Evolutionary conservation across 2,797 vertebrate genomes (phyloP).

Genomic region (Gadopsis marmoratus): DNA sequence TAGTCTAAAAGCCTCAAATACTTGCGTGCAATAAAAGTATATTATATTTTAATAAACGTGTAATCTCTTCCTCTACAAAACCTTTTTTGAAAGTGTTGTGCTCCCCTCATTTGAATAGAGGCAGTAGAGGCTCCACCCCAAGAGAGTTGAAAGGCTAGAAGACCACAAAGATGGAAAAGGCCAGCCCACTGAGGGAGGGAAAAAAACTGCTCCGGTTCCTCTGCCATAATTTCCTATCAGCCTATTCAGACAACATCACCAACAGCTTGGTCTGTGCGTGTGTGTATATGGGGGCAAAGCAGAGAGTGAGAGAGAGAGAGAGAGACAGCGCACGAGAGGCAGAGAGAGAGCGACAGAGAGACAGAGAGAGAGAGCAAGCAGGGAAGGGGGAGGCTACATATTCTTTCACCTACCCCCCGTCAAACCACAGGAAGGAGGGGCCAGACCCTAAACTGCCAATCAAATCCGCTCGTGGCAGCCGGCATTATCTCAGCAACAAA

Average conservation of each 20-base stretch:
- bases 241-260: conserved; percentile 89
- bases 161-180: conserved; percentile 88
- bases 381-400: conserved; percentile 86
- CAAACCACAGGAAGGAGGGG: conserved; percentile 89
- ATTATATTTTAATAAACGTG: conserved; percentile 64
- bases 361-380: conserved; percentile 70
- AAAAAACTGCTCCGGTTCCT: conserved; percentile 87
- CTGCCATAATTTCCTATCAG: conserved; percentile 91
- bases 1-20: conserved; percentile 37
- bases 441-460: conserved; percentile 90
- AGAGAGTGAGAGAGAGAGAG: conserved; percentile 57
- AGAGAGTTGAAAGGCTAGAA: conserved; percentile 88
- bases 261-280: conserved; percentile 85
- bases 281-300: conserved; percentile 80
- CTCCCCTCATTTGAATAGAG: conserved; percentile 87
- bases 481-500: conserved; percentile 91
- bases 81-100: conserved; percentile 68
- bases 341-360: conserved; percentile 57
- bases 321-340: conserved; percentile 60
- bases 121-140: conserved; percentile 83
- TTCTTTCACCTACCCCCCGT: conserved; percentile 88
- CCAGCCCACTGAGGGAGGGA: conserved; percentile 88
- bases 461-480: conserved; percentile 91
- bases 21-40: conserved; percentile 8
- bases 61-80: conserved; percentile 62